These are phyloP conservation scores for Caerostris extrusa DNA, from an alignment of 1,140 invertebrate genomes.

Conservation along the genomic window DNA sequence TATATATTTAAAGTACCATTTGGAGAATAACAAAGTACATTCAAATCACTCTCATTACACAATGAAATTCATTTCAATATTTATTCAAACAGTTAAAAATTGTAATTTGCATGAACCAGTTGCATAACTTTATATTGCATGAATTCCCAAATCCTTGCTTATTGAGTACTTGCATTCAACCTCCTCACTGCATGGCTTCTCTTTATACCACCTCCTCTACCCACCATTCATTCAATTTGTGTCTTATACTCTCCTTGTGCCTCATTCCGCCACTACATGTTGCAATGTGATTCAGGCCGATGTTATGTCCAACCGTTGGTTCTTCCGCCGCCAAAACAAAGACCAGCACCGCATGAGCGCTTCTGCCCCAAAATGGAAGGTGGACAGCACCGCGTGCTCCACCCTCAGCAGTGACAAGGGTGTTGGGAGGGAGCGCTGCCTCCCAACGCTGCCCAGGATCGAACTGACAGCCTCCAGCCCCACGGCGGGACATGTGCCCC, in stretches of 20 bases:
- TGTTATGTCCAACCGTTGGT: slow-evolving; percentile 93
- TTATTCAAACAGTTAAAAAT: no score
- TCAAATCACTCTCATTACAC: no score
- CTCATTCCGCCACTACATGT: background rate
- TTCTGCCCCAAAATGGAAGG: slow-evolving; percentile 41
- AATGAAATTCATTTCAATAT: no score
- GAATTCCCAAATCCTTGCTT: no score
- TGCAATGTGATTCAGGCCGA: slow-evolving; percentile 72
- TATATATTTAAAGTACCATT: no score
- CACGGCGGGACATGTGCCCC: slow-evolving; percentile 59
- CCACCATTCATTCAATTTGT: background rate
- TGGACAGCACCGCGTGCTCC: slow-evolving; percentile 61
- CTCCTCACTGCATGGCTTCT: background rate
- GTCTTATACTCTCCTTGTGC: background rate
- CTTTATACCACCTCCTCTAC: background rate
- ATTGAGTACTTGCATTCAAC: no score
- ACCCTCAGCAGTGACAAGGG: background rate
- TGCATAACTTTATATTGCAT: no score
- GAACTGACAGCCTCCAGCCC: slow-evolving; percentile 71
- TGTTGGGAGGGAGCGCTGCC: background rate
- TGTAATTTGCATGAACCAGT: no score
- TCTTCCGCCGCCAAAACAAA: slow-evolving; percentile 89
- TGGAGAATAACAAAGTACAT: no score
- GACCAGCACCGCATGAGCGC: slow-evolving; percentile 80
- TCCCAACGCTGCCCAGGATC: slow-evolving; percentile 42